phyloP scores from a whole-genome alignment of 2,888 invertebrate species.

The Caenorhabditis panamensis region DNA sequence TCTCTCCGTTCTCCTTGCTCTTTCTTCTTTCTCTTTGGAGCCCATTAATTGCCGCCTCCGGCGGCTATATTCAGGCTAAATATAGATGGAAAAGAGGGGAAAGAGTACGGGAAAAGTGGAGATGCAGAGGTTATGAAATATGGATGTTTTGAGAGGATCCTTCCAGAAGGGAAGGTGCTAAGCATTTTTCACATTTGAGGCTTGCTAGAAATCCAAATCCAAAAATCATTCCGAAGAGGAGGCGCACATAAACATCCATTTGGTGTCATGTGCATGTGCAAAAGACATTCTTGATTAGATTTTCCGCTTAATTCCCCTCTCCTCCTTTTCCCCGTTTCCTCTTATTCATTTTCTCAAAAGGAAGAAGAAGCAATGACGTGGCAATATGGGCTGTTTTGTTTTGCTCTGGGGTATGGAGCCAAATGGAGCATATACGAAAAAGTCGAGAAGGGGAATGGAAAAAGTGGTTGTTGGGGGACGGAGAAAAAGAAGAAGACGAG shows the following conservation, averaged over 20 bases:
- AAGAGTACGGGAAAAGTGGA: not conserved
- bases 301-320: conserved; percentile 3
- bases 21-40: conserved; percentile 13
- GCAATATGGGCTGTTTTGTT: not conserved
- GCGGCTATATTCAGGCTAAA: conserved; percentile 12
- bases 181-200: too few species aligned
- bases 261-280: conserved; percentile 6
- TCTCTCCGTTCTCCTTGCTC: conserved; percentile 9
- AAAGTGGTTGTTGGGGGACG: too few species aligned
- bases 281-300: conserved; percentile 15
- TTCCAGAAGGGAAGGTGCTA: too few species aligned
- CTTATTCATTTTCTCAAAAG: not conserved
- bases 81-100: not conserved
- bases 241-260: too few species aligned
- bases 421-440: conserved; percentile 1
- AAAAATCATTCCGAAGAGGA: too few species aligned
- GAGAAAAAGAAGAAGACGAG: not conserved
- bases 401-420: not conserved
- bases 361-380: not conserved
- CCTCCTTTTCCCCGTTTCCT: not conserved
- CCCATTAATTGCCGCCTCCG: conserved; percentile 54
- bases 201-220: too few species aligned
- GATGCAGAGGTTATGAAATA: not conserved
- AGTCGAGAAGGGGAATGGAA: not conserved
- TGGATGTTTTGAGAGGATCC: not conserved